phyloP scores from a whole-genome alignment of 2,888 invertebrate species.

The Papilio elwesi region DNA sequence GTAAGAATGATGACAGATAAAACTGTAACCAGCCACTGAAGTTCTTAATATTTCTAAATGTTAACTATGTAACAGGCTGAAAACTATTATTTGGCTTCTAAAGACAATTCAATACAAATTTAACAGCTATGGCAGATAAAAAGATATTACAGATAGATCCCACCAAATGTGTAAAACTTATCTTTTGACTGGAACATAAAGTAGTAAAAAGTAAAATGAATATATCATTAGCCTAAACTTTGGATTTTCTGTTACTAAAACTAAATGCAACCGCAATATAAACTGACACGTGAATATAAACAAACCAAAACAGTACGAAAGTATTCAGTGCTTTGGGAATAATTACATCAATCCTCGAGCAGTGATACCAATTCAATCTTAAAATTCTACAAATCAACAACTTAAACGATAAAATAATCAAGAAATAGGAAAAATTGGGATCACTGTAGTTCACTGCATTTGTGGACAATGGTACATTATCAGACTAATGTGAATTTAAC shows the following conservation, averaged over 20 bases:
- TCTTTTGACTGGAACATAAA: conserved; percentile 62
- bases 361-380: conserved; percentile 66
- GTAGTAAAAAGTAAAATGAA: conserved; percentile 57
- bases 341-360: conserved; percentile 75
- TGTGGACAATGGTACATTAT: conserved; percentile 66
- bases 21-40: conserved; percentile 32
- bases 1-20: conserved; percentile 32
- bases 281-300: conserved; percentile 70
- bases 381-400: conserved; percentile 63
- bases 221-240: conserved; percentile 78
- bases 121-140: conserved; percentile 42
- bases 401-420: conserved; percentile 53
- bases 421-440: conserved; percentile 63
- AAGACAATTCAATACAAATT: conserved; percentile 40
- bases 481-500: conserved; percentile 80
- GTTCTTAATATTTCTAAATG: conserved; percentile 18
- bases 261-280: conserved; percentile 82
- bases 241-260: conserved; percentile 82
- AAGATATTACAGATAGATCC: conserved; percentile 36
- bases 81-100: conserved; percentile 40
- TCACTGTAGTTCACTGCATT: conserved; percentile 68
- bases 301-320: conserved; percentile 72
- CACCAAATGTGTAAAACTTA: conserved; percentile 52
- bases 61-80: conserved; percentile 26
- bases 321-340: conserved; percentile 80